Base-by-base conservation (phyloP, 2,888 invertebrate species). In the Xestoiulus laeticollis region DNA sequence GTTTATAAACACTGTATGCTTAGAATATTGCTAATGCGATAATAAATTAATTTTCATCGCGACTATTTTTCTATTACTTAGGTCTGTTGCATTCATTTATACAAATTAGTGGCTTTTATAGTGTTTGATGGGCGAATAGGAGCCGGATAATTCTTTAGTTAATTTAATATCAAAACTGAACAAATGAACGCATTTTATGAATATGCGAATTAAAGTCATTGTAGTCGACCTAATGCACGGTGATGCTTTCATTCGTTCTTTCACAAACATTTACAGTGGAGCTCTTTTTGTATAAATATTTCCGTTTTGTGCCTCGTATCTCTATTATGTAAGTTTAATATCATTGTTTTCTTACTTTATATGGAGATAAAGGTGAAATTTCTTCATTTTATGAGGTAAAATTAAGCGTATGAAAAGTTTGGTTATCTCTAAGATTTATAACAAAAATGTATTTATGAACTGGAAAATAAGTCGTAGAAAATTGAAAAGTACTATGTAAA, bases 41-140 rank as follows among this genome's bases (percentile, higher is more conserved):
- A 30, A 48, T 78, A 30, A 78, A 78, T 78, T 78, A 78, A 78
- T 30, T 78, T 78, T 78, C 30, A 5, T 10, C 30, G 6, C 22
- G 3, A 26, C 78, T 78, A 78, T 78, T 26, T 78, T 22, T 1
- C 1, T 14, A 26, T 78, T 78, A 30, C 78, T 19, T 22, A 22
- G 59, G 59, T 59, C 59, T 22, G 59, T 22, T 59, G 78, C 78
- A 2, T 30, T 78, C 78, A 78, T 78, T 78, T 78, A 78, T 78
- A 78, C 78, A 30, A 78, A 78, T 78, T 78, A 78, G 30, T 78
- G 78, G 78, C 78, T 78, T 78, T 78, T 78, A 78, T 30, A 30
- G 14, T 30, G 78, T 78, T 78, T 78, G 78, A 78, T 78, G 30
- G 78, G 78, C 10, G 78, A 78, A 78, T 30, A 14, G 78, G 30